Percentiles rank a stretch among this genome's conserved stretches.
phyloP scores from a whole-genome alignment of 1,140 invertebrate species.

The Pinna nobilis region DNA sequence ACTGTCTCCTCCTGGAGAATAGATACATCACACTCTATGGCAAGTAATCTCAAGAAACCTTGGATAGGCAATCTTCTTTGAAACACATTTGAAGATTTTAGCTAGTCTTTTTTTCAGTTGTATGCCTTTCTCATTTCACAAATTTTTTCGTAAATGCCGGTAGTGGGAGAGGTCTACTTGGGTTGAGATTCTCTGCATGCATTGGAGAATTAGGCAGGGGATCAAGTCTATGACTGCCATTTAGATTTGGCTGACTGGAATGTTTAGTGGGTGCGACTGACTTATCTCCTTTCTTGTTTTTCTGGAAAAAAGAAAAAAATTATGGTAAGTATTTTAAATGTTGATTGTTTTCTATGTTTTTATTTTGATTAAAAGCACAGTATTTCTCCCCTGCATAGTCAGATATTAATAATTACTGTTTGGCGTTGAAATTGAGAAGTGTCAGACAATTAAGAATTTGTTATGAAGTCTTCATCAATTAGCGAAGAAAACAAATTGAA shows the following conservation, averaged over 20 bases:
- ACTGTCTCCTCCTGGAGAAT: too few species aligned
- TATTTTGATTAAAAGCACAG: background rate
- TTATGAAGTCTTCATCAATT: too few species aligned
- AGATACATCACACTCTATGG: too few species aligned
- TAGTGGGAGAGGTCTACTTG: conserved; percentile 68
- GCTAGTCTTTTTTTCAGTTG: too few species aligned
- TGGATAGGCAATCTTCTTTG: too few species aligned
- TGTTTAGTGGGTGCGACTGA: conserved; percentile 33
- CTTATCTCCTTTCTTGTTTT: conserved; percentile 63
- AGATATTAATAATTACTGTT: too few species aligned
- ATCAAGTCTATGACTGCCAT: conserved; percentile 55
- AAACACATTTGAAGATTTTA: too few species aligned
- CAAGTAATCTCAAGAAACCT: too few species aligned
- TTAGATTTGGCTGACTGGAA: conserved; percentile 47
- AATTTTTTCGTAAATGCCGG: conserved; percentile 69
- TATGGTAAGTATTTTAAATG: background rate
- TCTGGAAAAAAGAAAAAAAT: conserved; percentile 45
- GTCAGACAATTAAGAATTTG: too few species aligned
- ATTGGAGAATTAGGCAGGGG: conserved; percentile 71
- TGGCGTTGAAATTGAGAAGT: too few species aligned
- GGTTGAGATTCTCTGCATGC: conserved; percentile 69
- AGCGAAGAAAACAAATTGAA: too few species aligned
- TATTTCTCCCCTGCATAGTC: too few species aligned
- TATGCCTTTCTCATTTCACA: conserved; percentile 68
- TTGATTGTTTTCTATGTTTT: background rate